Evolutionary conservation across 2,113 vertebrate species (phyloP), one percentile per base, ranked within the genome.

Genomic region (Rhynchomys soricoides): DNA sequence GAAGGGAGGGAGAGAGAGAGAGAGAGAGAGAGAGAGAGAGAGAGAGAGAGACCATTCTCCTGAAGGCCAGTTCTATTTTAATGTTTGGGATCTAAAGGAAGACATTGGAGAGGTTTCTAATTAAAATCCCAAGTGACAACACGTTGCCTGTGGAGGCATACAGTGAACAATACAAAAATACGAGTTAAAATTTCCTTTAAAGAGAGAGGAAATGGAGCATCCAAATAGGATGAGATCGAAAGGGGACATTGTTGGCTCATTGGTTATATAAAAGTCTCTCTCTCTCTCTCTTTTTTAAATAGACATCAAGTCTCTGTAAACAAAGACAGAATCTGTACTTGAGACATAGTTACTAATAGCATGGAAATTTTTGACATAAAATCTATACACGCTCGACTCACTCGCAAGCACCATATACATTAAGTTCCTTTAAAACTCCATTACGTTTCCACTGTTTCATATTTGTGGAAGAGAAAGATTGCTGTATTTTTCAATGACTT

Each of bases 121-220:
- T 93, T 92, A 91, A 91, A 87, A 92, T 95, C 89, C 83, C 70
- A 88, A 91, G 87, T 43, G 90, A 26, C 17, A 71, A 5, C 24
- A 10, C 70, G 13, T n/a, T 79, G 85, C 43, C 57, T 96, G 26
- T 70, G 40, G 93, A 55, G 31, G 40, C 7, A 43, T 70, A 48
- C 7, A 64, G 57, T 52, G 34, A 89, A 45, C 31, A 77, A 82
- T 57, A 62, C 34, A 92, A 59, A 89, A 88, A 48, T 92, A 74
- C 68, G 62, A 94, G 70, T 78, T 55, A 82, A 82, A 93, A 82
- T 50, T 91, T 97, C 22, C 81, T 89, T 93, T 95, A 52, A 59
- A 64, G 74, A 90, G 74, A 96, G 52, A 96, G 96, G 66, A 94
- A 97, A 91, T 89, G 82, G 86, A 37, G 71, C 62, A 85, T 93